Evolutionary conservation across 2,113 vertebrate species (phyloP).

Genomic region (Oreotrochilus melanogaster): DNA sequence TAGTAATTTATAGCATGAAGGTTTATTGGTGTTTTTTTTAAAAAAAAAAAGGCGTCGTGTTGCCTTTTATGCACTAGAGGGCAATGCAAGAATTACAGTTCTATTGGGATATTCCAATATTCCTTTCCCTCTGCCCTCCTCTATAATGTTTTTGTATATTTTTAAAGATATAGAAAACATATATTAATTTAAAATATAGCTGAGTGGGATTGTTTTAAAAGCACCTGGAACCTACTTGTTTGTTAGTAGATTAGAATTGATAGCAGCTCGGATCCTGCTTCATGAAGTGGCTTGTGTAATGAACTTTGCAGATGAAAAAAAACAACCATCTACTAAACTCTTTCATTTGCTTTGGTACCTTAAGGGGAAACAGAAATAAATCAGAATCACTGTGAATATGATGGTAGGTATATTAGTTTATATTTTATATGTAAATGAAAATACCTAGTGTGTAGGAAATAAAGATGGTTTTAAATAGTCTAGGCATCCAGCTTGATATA

Average conservation of each 20-base stretch:
- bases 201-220: conserved; percentile 61
- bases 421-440: conserved; percentile 69
- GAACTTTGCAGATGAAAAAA: conserved; percentile 39
- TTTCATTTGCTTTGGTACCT: conserved; percentile 33
- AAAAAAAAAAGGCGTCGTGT: neutral
- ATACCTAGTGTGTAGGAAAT: neutral
- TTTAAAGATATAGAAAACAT: conserved; percentile 30
- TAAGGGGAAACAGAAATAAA: conserved; percentile 44
- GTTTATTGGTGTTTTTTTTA: neutral
- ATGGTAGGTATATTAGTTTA: conserved; percentile 37
- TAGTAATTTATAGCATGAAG: neutral
- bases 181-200: conserved; percentile 69
- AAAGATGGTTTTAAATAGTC: conserved; percentile 37
- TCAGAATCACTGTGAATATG: conserved; percentile 36
- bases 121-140: neutral
- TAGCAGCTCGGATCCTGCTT: conserved; percentile 41
- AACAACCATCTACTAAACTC: neutral
- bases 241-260: conserved; percentile 55
- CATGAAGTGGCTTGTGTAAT: neutral
- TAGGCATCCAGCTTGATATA: conserved; percentile 22
- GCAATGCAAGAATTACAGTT: conserved; percentile 77
- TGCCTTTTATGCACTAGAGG: conserved; percentile 73
- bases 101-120: neutral
- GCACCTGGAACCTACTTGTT: conserved; percentile 56
- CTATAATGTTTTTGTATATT: neutral